Percentiles rank a stretch among this genome's conserved stretches.
Conservation (phyloP, 2,113 vertebrate species). For the Uria lomvia region DNA sequence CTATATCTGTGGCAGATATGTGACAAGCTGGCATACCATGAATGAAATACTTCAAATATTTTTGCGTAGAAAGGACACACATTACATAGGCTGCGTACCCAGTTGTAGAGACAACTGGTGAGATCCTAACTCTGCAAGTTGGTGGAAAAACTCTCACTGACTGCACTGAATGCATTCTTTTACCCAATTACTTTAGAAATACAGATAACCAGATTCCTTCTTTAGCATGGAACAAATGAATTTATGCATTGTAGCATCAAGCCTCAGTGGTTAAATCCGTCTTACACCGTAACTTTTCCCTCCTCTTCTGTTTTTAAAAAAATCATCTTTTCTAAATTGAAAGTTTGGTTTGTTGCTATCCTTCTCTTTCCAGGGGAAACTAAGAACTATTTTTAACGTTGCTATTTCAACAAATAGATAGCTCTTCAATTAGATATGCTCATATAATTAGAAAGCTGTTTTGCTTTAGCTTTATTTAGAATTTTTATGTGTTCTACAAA, state of each 20-base stretch:
- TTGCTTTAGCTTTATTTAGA: neutral
- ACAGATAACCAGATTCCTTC: neutral
- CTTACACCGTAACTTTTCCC: neutral
- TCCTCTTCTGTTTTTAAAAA: neutral
- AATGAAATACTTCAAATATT: neutral
- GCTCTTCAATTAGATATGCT: neutral
- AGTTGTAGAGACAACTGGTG: neutral
- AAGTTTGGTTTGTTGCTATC: neutral
- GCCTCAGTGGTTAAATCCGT: neutral
- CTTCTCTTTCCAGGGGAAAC: neutral
- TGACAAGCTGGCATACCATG: neutral
- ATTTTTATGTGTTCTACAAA: neutral
- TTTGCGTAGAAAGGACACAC: neutral
- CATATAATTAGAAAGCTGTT: neutral
- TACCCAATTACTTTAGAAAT: neutral
- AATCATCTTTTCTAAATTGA: neutral
- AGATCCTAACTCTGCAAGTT: neutral
- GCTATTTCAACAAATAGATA: neutral
- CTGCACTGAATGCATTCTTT: neutral
- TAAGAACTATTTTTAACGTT: neutral
- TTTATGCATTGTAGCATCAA: neutral
- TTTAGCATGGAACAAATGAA: neutral
- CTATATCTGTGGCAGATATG: neutral
- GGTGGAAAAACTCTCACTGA: neutral
- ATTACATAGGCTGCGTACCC: neutral